Percentiles rank a stretch among this genome's conserved stretches.
These are phyloP conservation scores for Hirundo rustica DNA, from an alignment of 2,797 vertebrate genomes.

Conservation along the genomic window DNA sequence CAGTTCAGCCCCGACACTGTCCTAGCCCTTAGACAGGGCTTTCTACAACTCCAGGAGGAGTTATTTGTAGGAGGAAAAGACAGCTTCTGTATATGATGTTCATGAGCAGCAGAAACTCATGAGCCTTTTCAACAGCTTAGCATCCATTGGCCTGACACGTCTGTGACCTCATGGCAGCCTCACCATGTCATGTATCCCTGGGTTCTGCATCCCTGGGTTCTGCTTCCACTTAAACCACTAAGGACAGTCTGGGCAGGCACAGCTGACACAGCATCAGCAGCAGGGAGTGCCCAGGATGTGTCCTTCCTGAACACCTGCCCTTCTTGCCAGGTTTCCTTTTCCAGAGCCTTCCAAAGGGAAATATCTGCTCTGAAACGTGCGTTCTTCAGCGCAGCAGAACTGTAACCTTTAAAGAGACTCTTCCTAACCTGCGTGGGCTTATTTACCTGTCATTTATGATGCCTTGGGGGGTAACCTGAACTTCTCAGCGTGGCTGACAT, in stretches of 20 bases:
- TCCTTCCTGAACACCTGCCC: neutral
- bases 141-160: neutral
- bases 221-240: neutral
- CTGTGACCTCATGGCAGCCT: neutral
- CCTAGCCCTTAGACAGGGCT: neutral
- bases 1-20: neutral
- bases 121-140: fast-evolving
- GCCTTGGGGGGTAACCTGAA: neutral
- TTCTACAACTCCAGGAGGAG: neutral
- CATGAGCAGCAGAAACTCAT: neutral
- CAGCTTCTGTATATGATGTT: fast-evolving
- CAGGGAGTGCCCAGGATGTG: fast-evolving
- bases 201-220: fast-evolving
- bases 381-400: neutral
- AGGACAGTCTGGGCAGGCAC: neutral
- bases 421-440: neutral
- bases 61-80: neutral
- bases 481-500: neutral
- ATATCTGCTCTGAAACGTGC: fast-evolving
- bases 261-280: fast-evolving
- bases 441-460: neutral
- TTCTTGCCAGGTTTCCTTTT: neutral
- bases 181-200: fast-evolving
- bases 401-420: neutral
- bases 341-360: neutral